A percentile compares a stretch with the other conserved stretches of the same genome.
Evolutionary conservation across 2,113 vertebrate genomes (phyloP).

Genomic region (Stigmatopora argus): DNA sequence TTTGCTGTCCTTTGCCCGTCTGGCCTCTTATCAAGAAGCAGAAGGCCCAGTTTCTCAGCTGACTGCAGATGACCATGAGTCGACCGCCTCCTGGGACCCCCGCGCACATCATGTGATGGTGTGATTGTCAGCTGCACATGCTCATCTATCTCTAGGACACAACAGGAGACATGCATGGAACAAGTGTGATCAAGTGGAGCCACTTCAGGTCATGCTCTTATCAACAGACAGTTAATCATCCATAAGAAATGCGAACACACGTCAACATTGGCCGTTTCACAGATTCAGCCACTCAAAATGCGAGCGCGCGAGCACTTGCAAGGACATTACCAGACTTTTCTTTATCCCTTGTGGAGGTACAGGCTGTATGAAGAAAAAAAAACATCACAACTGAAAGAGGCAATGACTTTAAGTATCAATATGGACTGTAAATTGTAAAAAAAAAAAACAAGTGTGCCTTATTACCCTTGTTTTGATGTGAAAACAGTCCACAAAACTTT

Average conservation of each 20-base stretch:
- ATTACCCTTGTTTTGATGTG: too few species aligned
- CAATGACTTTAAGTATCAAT: too few species aligned
- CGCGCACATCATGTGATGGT: slow-evolving; percentile 38
- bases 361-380: too few species aligned
- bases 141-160: background rate
- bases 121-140: slow-evolving; percentile 5
- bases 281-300: slow-evolving; percentile 7
- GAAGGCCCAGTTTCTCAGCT: slow-evolving; percentile 44
- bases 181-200: slow-evolving; percentile 7
- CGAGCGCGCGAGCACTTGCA: too few species aligned
- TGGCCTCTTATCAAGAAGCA: slow-evolving; percentile 52
- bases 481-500: too few species aligned
- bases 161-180: background rate
- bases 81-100: slow-evolving; percentile 46
- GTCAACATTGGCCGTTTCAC: background rate
- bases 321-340: too few species aligned
- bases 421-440: too few species aligned
- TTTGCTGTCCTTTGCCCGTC: slow-evolving; percentile 64
- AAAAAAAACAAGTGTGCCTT: too few species aligned
- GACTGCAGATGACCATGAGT: slow-evolving; percentile 46
- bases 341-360: too few species aligned
- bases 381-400: too few species aligned
- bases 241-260: slow-evolving; percentile 9
- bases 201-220: slow-evolving; percentile 16
- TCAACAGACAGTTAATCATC: slow-evolving; percentile 28